These are phyloP conservation scores for Caretta caretta DNA, from an alignment of 2,113 vertebrate genomes.

Conservation along the genomic window DNA sequence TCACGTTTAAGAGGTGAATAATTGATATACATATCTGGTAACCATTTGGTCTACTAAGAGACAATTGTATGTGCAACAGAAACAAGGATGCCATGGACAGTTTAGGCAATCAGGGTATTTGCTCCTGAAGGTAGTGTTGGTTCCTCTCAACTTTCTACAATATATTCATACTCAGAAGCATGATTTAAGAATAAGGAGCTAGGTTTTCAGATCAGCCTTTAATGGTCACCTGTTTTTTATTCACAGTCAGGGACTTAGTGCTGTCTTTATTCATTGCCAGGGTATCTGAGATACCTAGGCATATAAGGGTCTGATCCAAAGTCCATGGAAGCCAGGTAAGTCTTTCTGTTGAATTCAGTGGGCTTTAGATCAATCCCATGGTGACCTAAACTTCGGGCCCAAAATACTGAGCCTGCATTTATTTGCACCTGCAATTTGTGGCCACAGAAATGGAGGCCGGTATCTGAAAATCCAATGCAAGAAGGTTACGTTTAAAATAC, in stretches of 20 bases:
- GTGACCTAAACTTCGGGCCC: background rate
- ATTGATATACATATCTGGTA: background rate
- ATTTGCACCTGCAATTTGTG: background rate
- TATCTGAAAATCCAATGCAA: background rate
- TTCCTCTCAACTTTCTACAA: accelerated
- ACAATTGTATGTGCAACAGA: background rate
- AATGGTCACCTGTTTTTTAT: background rate
- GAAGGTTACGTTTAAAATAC: background rate
- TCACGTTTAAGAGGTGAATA: background rate
- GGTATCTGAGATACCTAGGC: background rate
- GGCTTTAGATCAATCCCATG: background rate
- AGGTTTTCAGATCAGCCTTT: accelerated
- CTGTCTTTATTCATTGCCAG: background rate
- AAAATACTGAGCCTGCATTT: accelerated
- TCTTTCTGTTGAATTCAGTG: background rate
- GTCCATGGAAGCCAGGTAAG: background rate
- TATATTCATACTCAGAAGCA: background rate
- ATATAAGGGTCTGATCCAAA: background rate
- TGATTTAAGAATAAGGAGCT: background rate
- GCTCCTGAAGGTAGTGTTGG: accelerated
- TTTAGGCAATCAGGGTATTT: background rate
- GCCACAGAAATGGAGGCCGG: accelerated
- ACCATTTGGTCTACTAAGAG: background rate
- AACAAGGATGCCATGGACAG: accelerated
- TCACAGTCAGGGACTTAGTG: background rate